These are phyloP conservation scores for Echinometra lucunter DNA, from an alignment of 53 echinoderm and acorn worm genomes.

Conservation along the genomic window DNA sequence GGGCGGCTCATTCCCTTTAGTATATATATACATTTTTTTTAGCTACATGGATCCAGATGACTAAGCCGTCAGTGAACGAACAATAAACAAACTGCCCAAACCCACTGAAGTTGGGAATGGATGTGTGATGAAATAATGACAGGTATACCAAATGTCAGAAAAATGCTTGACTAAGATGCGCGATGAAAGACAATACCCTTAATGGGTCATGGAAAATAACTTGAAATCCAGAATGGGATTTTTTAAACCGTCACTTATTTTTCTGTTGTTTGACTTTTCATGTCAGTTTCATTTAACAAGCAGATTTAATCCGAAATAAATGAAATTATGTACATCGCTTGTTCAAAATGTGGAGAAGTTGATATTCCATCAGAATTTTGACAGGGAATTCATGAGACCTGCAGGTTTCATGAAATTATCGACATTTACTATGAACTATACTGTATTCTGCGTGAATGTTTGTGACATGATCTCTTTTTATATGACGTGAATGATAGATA, in stretches of 20 bases:
- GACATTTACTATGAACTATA: background rate
- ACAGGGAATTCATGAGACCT: background rate
- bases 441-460: constrained; percentile 32
- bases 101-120: no score
- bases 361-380: background rate
- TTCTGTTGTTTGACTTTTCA: background rate
- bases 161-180: no score
- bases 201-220: no score
- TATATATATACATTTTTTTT: no score
- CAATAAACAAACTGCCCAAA: no score
- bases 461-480: constrained; percentile 27
- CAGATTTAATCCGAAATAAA: background rate
- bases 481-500: background rate
- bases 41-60: no score
- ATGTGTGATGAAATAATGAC: no score
- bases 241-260: background rate
- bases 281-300: background rate
- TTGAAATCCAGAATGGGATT: background rate
- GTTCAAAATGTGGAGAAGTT: background rate
- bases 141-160: no score
- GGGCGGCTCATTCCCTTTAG: no score
- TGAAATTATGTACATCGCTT: background rate
- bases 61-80: no score
- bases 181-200: no score
- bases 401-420: no score